Base-by-base conservation (phyloP, 2,113 vertebrate species). In the Merops nubicus region DNA sequence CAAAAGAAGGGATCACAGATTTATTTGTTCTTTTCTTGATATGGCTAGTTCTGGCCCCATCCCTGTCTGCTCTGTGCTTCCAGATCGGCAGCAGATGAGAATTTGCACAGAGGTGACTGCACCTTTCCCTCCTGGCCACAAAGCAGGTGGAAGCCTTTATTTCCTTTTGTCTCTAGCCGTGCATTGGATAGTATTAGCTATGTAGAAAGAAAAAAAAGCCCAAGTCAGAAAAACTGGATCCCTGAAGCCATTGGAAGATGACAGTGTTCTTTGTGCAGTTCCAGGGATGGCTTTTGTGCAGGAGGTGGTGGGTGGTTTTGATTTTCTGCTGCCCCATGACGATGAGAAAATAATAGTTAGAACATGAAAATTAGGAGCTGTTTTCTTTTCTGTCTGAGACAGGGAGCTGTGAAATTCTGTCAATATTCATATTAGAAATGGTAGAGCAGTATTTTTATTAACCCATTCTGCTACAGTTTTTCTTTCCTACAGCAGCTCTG, bases 331-430 rank as follows among this genome's bases (percentile, higher is more conserved):
- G 25, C 56, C 57, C 40, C 9, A 2, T 78, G 64, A 81, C 1
- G 9, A 85, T 65, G 31, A n/a, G 54, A 85, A 89, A 94, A 93
- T 70, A 92, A 81, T 80, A 75, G 36, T 47, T 93, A 74, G 76
- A 82, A 91, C 40, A 56, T 89, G 92, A 89, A 82, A 93, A 93
- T 92, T 62, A 89, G 78, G 34, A 78, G 21, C 54, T 63, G 51
- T 91, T 93, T 96, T 92, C 69, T 92, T 91, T 93, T 74, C 88
- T 70, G 68, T 83, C 67, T 95, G 63, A 92, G 79, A 77, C 22
- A 26, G 31, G 20, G 75, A 82, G 19, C 81, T 88, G 16, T 74
- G 82, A 83, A 93, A 92, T 92, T 68, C 63, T 87, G 73, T 81
- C 88, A 88, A 60, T 93, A 81, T 77, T 81, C 75, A 53, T 85